phyloP scores from a whole-genome alignment of 1,140 invertebrate species.

The Scylla paramamosain region DNA sequence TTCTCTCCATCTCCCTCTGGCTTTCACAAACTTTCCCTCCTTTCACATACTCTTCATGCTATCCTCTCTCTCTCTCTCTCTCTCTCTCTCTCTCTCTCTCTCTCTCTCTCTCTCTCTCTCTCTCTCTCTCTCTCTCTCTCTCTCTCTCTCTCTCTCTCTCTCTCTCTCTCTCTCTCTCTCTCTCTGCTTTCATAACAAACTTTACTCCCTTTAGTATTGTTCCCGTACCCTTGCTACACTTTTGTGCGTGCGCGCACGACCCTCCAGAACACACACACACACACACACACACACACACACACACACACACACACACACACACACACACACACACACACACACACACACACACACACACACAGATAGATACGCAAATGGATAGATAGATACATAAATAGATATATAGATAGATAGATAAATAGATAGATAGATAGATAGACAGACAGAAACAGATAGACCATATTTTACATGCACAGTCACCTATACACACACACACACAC shows the following conservation, averaged over 20 bases:
- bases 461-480: conserved; percentile 35
- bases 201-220: no score
- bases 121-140: conserved; percentile 1
- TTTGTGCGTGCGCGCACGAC: no score
- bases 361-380: conserved; percentile 15
- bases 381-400: neutral
- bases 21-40: neutral
- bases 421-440: conserved; percentile 36
- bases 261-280: neutral
- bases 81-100: conserved; percentile 33
- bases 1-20: neutral
- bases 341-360: conserved; percentile 57
- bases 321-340: conserved; percentile 58
- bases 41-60: neutral
- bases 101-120: neutral
- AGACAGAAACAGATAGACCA: conserved; percentile 29
- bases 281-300: conserved; percentile 60
- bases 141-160: conserved; percentile 33
- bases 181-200: no score
- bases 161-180: conserved; percentile 16
- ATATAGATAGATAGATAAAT: neutral
- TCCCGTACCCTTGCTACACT: no score
- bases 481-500: conserved; percentile 53
- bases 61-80: conserved; percentile 26
- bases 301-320: conserved; percentile 56